These are phyloP conservation scores for Sebastes iracundus DNA, from an alignment of 2,797 vertebrate species.

Conservation along the genomic window DNA sequence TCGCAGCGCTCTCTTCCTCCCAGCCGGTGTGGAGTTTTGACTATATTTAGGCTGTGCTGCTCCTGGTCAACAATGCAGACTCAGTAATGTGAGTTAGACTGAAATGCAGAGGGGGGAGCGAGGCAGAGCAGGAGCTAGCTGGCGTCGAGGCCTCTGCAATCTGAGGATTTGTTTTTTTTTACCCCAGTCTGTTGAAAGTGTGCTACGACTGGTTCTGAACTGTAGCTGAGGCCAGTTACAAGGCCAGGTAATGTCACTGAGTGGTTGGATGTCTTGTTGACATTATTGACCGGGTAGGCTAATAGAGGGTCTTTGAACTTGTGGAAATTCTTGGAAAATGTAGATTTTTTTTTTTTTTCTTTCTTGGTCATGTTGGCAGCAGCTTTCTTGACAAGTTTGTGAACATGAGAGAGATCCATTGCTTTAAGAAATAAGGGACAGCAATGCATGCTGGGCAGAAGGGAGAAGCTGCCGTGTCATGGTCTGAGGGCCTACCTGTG, in stretches of 20 bases:
- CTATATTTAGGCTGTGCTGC: constrained; percentile 91
- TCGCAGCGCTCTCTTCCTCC: constrained; percentile 40
- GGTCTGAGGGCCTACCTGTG: constrained; percentile 30
- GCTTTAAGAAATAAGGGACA: neutral
- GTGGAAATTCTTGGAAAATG: neutral
- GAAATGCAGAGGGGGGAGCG: constrained; percentile 61
- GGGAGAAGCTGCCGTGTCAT: constrained; percentile 40
- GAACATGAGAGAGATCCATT: neutral
- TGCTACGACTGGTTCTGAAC: constrained; percentile 22
- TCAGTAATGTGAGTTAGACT: constrained; percentile 84
- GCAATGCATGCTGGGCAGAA: neutral
- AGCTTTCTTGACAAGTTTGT: neutral
- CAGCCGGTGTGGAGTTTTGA: constrained; percentile 78
- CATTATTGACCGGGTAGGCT: constrained; percentile 25
- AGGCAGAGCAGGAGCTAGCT: constrained; percentile 31
- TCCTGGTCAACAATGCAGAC: constrained; percentile 82
- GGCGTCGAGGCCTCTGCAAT: constrained; percentile 53
- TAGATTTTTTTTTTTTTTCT: neutral
- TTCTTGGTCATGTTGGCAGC: neutral
- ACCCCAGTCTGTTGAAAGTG: constrained; percentile 30
- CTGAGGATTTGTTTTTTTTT: constrained; percentile 7
- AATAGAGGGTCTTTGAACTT: constrained; percentile 22
- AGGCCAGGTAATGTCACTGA: constrained; percentile 55
- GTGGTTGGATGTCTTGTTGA: constrained; percentile 36
- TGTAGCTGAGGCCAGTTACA: constrained; percentile 38